Percentiles rank a stretch among this genome's conserved stretches.
phyloP scores from a whole-genome alignment of 2,113 vertebrate species.

The human region DNA sequence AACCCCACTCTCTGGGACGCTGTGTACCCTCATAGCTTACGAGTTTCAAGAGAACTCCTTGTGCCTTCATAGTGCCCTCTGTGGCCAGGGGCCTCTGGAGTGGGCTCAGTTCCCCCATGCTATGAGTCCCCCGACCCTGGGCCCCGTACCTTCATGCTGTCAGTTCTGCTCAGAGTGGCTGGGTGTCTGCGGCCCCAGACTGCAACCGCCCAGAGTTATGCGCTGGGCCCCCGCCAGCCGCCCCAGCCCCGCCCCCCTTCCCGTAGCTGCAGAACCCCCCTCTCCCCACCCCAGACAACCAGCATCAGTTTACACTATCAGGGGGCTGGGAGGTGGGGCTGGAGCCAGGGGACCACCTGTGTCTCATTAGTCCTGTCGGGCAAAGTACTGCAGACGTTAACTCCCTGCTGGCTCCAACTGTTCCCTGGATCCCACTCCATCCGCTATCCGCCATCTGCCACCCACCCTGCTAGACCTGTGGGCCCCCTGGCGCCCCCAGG shows the following conservation, averaged over 20 bases:
- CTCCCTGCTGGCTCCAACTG: not conserved
- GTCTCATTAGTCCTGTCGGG: constrained; percentile 73
- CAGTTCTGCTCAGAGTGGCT: constrained; percentile 49
- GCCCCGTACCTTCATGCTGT: constrained; percentile 70
- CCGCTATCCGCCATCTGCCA: not conserved
- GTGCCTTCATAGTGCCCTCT: not conserved
- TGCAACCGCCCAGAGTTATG: constrained; percentile 69
- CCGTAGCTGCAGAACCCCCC: constrained; percentile 17
- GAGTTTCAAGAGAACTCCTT: not conserved
- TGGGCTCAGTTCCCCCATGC: not conserved
- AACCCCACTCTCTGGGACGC: not conserved
- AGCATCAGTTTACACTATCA: constrained; percentile 38
- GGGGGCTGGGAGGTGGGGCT: not conserved
- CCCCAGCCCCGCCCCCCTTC: constrained; percentile 63
- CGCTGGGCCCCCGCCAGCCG: constrained; percentile 63
- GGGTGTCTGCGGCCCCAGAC: constrained; percentile 67
- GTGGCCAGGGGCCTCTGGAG: not conserved
- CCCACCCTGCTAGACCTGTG: not conserved
- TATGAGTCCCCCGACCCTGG: not conserved
- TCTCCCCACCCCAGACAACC: not conserved
- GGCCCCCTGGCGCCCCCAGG: not conserved
- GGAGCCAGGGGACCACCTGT: constrained; percentile 70
- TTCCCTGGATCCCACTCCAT: not conserved
- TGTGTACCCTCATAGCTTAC: not conserved
- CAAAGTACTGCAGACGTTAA: not conserved